phyloP scores from a whole-genome alignment of 2,888 invertebrate species.

The Syrphus vitripennis region DNA sequence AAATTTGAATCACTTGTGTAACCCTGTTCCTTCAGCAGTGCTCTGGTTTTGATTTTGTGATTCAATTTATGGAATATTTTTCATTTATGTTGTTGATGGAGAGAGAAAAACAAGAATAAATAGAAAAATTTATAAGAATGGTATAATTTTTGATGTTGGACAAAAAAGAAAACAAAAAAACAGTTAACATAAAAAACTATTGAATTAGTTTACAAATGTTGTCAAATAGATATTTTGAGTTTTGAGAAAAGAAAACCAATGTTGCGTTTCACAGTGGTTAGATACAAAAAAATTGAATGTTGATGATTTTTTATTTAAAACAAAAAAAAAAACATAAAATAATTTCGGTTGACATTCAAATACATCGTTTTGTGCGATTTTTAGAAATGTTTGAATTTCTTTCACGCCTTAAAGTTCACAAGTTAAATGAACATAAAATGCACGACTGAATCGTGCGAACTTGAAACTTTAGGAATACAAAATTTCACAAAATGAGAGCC shows the following conservation, averaged over 20 bases:
- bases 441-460: no score
- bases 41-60: slow-evolving; percentile 82
- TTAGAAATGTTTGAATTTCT: no score
- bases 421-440: no score
- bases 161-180: background rate
- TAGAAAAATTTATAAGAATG: background rate
- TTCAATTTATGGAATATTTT: slow-evolving; percentile 34
- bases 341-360: background rate
- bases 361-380: background rate
- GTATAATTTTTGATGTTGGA: background rate
- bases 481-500: no score
- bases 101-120: slow-evolving; percentile 4
- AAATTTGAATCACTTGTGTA: slow-evolving; percentile 96
- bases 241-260: background rate
- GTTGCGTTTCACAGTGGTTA: slow-evolving; percentile 20
- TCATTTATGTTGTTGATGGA: background rate
- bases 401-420: no score
- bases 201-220: background rate
- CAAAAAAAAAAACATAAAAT: background rate
- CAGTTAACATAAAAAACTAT: background rate
- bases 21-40: slow-evolving; percentile 92
- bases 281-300: background rate
- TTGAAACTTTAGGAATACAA: background rate
- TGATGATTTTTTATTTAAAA: background rate
- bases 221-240: background rate